Base-by-base conservation (phyloP, 2,797 vertebrate genomes). In the Neosilurus hyrtlii region DNA sequence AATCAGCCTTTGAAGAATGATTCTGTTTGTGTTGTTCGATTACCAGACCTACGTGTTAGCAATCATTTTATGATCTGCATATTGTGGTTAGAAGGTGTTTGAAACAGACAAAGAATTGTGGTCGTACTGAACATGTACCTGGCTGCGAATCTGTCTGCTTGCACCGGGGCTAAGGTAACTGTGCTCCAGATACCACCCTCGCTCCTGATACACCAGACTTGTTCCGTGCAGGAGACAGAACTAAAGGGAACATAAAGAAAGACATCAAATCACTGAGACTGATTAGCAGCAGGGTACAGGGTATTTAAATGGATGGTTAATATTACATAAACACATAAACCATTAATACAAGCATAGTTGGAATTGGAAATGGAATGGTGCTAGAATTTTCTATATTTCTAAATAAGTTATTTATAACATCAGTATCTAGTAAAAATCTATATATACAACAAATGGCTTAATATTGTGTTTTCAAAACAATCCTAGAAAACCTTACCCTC, bases 221-320 rank as follows among this genome's bases (percentile, higher is more conserved):
- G 91, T 93, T 77, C 93, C 92, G 63, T 91, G 92, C 9, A 93
- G 78, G 61, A 94, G 88, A 35, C 91, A 92, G 85, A 93, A 93
- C 91, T 93, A 24, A 3, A 80, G 26, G 43, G 57, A 59, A 74
- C 70, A 78, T 37, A 18, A 12, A 30, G 37, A 83, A 43, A 83
- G 76, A 80, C 65, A 71, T 22, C 10, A 71, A 49, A n/a, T 71
- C 14, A 54, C 49, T 54, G 70, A 26, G 15, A 56, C 18, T 26
- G 51, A 56, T 73, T 73, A 73, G 51, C 51, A 54, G 26, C 15
- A 26, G 49, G 54, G 10, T 12, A 18, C 15, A 20, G 8, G 2
- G 7, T 10, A 54, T 56, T 52, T 26, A 52, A 15, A 52, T 16
- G 16, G 9, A 73, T 26, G 15, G 8, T 4, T 5, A 56, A 57